phyloP scores from a whole-genome alignment of 1,140 invertebrate genomes.

The Leptestheria dahalacensis region DNA sequence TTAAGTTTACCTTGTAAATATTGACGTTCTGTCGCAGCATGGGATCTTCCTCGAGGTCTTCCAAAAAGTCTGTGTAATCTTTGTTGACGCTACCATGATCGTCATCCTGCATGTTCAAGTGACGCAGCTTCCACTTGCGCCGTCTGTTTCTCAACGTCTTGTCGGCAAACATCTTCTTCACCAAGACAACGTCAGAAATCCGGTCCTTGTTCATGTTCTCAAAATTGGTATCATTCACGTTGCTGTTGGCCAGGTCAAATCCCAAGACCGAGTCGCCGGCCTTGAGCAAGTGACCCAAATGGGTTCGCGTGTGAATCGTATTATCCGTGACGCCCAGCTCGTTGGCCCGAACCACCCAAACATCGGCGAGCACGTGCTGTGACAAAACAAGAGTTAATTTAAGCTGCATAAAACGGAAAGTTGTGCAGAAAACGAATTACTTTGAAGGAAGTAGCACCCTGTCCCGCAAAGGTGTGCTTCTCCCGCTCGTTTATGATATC shows the following conservation, averaged over 20 bases:
- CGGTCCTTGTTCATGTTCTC: conserved; percentile 57
- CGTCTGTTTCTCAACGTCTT: conserved; percentile 46
- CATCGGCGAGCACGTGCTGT: conserved; percentile 77
- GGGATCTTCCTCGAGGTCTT: conserved; percentile 92
- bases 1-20: conserved; percentile 57
- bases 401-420: not conserved
- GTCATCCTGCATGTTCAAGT: conserved; percentile 49
- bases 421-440: conserved; percentile 26
- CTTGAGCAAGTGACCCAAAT: conserved; percentile 85
- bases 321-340: conserved; percentile 75
- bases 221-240: conserved; percentile 76
- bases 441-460: conserved; percentile 67
- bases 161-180: conserved; percentile 83
- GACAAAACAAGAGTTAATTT: conserved; percentile 19
- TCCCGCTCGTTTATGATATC: conserved; percentile 66
- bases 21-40: conserved; percentile 78
- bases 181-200: conserved; percentile 79
- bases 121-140: conserved; percentile 85
- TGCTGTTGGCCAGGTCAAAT: conserved; percentile 76
- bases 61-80: conserved; percentile 89
- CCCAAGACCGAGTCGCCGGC: conserved; percentile 85
- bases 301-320: conserved; percentile 70
- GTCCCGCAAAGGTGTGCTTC: conserved; percentile 60
- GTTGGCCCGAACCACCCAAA: conserved; percentile 78
- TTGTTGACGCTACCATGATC: conserved; percentile 54